phyloP scores from a whole-genome alignment of 2,113 vertebrate genomes.

The Chaenogobius annularis region DNA sequence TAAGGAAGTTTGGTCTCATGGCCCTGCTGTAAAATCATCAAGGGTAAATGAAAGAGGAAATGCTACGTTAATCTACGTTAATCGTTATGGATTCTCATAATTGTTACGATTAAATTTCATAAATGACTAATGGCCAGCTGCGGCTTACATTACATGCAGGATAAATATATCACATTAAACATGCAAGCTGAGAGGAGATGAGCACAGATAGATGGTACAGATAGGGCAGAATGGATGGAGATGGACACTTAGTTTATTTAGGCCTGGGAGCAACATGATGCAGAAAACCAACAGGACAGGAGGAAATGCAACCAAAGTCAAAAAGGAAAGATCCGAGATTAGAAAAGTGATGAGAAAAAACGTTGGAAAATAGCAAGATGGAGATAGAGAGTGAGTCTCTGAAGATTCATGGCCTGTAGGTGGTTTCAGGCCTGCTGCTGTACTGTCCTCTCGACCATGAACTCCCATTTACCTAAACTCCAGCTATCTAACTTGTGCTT shows the following conservation, averaged over 20 bases:
- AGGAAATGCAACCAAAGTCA: constrained; percentile 22
- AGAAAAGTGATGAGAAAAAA: constrained; percentile 31
- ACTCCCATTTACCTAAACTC: constrained; percentile 48
- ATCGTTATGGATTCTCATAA: constrained; percentile 77
- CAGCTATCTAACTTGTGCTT: constrained; percentile 19
- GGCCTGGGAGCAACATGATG: constrained; percentile 12
- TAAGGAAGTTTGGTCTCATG: constrained; percentile 71
- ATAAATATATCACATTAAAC: constrained; percentile 73
- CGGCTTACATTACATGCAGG: constrained; percentile 72
- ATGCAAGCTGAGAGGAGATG: constrained; percentile 74
- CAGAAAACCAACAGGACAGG: constrained; percentile 31
- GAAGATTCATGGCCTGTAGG: constrained; percentile 40
- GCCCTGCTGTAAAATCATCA: constrained; percentile 71
- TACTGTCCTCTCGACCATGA: constrained; percentile 32
- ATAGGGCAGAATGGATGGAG: constrained; percentile 27
- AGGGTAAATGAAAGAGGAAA: constrained; percentile 77
- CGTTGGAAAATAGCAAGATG: constrained; percentile 17
- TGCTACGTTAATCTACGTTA: constrained; percentile 76
- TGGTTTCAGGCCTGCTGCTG: constrained; percentile 56
- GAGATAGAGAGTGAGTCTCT: constrained; percentile 30
- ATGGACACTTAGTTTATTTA: constrained; percentile 12
- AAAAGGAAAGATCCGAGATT: constrained; percentile 32
- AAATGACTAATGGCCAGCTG: constrained; percentile 79
- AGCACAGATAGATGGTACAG: constrained; percentile 60
- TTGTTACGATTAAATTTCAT: constrained; percentile 80